Evolutionary conservation across 2,888 invertebrate genomes (phyloP).

Genomic region (Sinotaia quadrata): DNA sequence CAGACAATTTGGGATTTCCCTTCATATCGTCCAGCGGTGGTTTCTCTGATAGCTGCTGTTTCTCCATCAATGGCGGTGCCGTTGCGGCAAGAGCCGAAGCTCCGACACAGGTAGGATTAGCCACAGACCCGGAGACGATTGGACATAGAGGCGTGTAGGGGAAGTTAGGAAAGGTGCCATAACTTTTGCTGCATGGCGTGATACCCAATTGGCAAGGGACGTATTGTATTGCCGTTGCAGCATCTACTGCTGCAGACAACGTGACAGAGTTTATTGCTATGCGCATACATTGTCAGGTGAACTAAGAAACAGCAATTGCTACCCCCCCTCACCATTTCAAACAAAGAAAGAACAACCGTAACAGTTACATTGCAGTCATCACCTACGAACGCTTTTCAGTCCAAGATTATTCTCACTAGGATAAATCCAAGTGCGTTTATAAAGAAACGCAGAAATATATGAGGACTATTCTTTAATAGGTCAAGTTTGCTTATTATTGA

Average conservation of each 20-base stretch:
- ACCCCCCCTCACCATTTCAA: no score
- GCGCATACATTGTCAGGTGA: no score
- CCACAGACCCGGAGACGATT: neutral
- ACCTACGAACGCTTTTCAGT: neutral
- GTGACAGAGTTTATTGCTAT: neutral
- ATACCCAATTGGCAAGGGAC: conserved; percentile 20
- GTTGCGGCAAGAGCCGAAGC: neutral
- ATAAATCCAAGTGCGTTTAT: no score
- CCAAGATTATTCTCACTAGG: no score
- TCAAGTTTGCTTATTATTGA: no score
- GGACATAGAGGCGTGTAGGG: conserved; percentile 24
- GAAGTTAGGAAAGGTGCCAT: conserved; percentile 28
- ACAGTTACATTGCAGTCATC: neutral
- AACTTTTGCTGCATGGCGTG: conserved; percentile 9
- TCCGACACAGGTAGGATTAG: neutral
- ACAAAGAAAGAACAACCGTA: no score
- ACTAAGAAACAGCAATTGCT: no score
- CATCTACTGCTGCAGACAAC: neutral
- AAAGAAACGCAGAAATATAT: no score
- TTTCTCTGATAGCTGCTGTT: neutral
- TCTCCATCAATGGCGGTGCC: neutral
- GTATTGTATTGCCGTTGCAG: conserved; percentile 12
- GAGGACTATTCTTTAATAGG: no score
- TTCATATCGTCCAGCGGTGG: neutral
- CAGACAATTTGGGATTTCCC: neutral